Base-by-base conservation (phyloP, 2,888 invertebrate species). In the Drosophila siamana region DNA sequence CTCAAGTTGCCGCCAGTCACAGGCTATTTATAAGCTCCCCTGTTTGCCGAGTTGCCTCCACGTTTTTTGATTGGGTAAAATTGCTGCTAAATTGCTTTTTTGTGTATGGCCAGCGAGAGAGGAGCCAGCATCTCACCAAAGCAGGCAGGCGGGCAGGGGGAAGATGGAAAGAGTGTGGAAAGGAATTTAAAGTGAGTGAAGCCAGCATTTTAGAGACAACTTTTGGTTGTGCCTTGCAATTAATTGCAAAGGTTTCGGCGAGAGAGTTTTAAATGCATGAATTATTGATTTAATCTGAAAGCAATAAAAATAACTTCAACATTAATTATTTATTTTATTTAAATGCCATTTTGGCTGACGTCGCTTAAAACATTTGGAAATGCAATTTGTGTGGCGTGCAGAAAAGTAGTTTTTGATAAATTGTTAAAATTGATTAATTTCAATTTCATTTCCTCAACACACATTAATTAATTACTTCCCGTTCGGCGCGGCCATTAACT, bases 71-170 rank as follows among this genome's bases (percentile, higher is more conserved):
- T 89, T 85, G 89, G 61, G 73, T 62, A 87, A 85, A 85, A 88
- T 89, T 82, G 79, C 74, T 86, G 76, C 69, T 86, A 85, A 85
- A 89, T 89, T 89, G 89, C 63, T 79, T 85, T 89, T 79, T 67
- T 76, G 74, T 78, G 78, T 78, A 51, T 11, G n/a, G 69, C 16
- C n/a, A 13, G 4, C 9, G 6, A 46, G 16, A n/a, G 8, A 11
- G 26, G 13, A 28, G n/a, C n/a, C n/a, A n/a, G n/a, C n/a, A n/a
- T n/a, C n/a, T n/a, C n/a, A n/a, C n/a, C n/a, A n/a, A n/a, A n/a
- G n/a, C n/a, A n/a, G n/a, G n/a, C n/a, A n/a, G 6, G 24, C 2
- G 15, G 6, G 7, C 5, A 5, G 28, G n/a, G 22, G 11, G 38
- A 15, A 28, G 40, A 15, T 33, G 1, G 11, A 24, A 4, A 4